phyloP scores from a whole-genome alignment of 2,797 vertebrate species.

The Brotula barbata region DNA sequence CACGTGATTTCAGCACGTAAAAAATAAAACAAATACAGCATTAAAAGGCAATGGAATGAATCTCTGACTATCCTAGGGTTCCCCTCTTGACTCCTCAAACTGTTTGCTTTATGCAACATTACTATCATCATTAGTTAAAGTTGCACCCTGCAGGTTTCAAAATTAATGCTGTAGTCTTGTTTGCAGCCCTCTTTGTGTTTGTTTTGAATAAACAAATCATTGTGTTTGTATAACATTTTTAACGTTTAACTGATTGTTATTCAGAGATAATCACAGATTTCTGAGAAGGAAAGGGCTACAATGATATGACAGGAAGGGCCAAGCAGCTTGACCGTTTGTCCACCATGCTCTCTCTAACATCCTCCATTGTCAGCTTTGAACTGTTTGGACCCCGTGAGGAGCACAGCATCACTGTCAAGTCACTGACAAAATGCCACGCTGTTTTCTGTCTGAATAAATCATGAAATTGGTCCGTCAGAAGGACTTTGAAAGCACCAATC shows the following conservation, averaged over 20 bases:
- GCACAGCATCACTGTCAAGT: slow-evolving; percentile 45
- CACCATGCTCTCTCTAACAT: neutral
- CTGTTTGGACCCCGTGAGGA: slow-evolving; percentile 2
- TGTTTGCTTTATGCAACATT: slow-evolving; percentile 40
- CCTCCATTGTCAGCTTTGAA: slow-evolving; percentile 1
- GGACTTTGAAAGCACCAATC: slow-evolving; percentile 83
- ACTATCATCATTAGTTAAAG: slow-evolving; percentile 20
- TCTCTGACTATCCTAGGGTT: neutral
- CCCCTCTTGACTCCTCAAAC: slow-evolving; percentile 7
- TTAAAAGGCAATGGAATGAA: slow-evolving; percentile 3
- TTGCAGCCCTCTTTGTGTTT: slow-evolving; percentile 6
- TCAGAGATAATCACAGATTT: neutral
- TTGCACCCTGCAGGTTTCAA: slow-evolving; percentile 25
- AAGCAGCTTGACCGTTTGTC: neutral
- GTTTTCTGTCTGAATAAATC: slow-evolving; percentile 82
- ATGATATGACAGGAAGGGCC: neutral
- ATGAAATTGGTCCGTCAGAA: slow-evolving; percentile 83
- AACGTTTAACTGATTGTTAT: slow-evolving; percentile 1
- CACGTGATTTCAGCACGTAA: neutral
- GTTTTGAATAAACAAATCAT: slow-evolving; percentile 21
- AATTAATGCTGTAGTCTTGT: neutral
- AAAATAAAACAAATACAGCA: slow-evolving; percentile 5
- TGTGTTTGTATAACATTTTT: neutral
- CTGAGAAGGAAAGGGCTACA: neutral
- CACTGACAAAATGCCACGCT: slow-evolving; percentile 51